Conservation (phyloP, 2,888 invertebrate genomes). For the Bhutanitis thaidina region DNA sequence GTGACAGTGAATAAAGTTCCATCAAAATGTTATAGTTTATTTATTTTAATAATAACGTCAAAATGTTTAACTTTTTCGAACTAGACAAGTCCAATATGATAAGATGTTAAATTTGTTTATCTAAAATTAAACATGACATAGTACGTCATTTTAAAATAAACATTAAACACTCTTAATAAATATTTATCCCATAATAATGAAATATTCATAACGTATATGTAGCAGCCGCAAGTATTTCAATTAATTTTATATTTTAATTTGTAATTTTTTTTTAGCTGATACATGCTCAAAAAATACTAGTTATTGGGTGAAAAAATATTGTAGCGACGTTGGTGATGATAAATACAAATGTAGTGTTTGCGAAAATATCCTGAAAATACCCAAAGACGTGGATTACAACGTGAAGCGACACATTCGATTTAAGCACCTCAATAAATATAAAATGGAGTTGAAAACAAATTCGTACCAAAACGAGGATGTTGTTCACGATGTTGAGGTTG, state of each 20-base stretch:
- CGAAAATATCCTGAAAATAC: constrained; percentile 9
- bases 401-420: constrained; percentile 12
- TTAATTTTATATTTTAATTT: neutral
- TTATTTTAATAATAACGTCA: too few species aligned
- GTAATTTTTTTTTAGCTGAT: too few species aligned
- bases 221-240: too few species aligned
- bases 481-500: neutral
- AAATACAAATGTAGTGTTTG: constrained; percentile 9
- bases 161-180: neutral
- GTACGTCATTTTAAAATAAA: constrained; percentile 11
- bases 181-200: neutral
- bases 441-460: neutral
- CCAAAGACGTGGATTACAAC: constrained; percentile 6
- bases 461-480: neutral
- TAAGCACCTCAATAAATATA: constrained; percentile 8
- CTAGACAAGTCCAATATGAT: too few species aligned
- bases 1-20: too few species aligned
- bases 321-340: neutral
- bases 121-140: constrained; percentile 4
- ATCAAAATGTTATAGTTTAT: too few species aligned
- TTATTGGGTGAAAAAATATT: constrained; percentile 14
- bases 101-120: too few species aligned
- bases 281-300: neutral
- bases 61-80: too few species aligned
- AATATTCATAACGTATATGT: neutral